Conservation (phyloP, 2,888 invertebrate genomes). For the Tromatobia lineatoria region DNA sequence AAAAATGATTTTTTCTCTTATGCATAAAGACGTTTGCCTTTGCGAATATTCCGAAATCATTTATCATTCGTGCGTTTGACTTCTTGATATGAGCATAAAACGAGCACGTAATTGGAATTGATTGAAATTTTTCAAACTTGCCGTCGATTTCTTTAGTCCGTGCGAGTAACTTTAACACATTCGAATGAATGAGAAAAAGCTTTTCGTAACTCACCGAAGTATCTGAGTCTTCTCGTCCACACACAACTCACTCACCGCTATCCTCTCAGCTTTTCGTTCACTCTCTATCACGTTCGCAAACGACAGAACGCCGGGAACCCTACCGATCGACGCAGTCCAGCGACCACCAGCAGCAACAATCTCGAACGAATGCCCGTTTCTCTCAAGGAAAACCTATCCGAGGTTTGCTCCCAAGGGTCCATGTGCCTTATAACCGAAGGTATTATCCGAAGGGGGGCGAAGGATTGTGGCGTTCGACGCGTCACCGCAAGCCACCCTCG, state of each 20-base stretch:
- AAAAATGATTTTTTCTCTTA: too few relatives aligned
- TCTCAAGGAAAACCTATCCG: constrained; percentile 56
- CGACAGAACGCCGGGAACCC: not conserved
- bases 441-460: constrained; percentile 53
- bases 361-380: constrained; percentile 45
- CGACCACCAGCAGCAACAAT: constrained; percentile 22
- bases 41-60: too few relatives aligned
- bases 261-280: constrained; percentile 9
- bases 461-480: constrained; percentile 52
- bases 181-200: constrained; percentile 52
- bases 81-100: too few relatives aligned
- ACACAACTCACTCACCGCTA: constrained; percentile 15
- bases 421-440: constrained; percentile 22
- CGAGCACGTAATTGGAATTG: too few relatives aligned
- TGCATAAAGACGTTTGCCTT: too few relatives aligned
- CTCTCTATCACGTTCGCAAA: not conserved
- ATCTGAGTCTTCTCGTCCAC: constrained; percentile 43
- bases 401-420: constrained; percentile 33
- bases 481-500: constrained; percentile 42
- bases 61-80: too few relatives aligned
- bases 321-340: not conserved
- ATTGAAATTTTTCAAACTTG: too few relatives aligned
- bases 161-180: constrained; percentile 12
- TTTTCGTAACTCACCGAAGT: constrained; percentile 57
- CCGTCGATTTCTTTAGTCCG: constrained; percentile 5